These are phyloP conservation scores for Hippocampus abdominalis DNA, from an alignment of 2,113 vertebrate species.

Conservation along the genomic window DNA sequence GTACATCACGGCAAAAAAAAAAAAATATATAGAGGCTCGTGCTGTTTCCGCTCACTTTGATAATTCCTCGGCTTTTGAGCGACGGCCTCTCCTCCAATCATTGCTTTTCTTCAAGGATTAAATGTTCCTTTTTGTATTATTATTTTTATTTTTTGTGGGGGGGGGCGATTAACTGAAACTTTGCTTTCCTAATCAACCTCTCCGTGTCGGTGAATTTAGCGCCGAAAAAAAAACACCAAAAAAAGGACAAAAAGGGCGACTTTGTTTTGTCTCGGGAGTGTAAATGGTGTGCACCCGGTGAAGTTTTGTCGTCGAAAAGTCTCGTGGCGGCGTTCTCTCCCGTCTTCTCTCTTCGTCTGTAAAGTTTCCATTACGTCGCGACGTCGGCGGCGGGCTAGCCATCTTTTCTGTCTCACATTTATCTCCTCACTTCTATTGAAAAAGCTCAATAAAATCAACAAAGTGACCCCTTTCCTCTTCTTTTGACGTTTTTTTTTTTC, in stretches of 20 bases:
- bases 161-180: neutral
- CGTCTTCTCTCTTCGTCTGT: slow-evolving; percentile 54
- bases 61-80: slow-evolving; percentile 11
- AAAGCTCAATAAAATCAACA: slow-evolving; percentile 72
- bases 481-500: neutral
- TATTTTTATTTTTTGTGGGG: neutral
- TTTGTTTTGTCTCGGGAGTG: slow-evolving; percentile 66
- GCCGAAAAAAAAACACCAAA: slow-evolving; percentile 45
- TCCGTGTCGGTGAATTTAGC: slow-evolving; percentile 63
- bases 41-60: neutral
- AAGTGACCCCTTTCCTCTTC: slow-evolving; percentile 25
- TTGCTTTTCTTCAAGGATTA: slow-evolving; percentile 21
- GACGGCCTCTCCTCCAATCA: slow-evolving; percentile 28
- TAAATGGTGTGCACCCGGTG: slow-evolving; percentile 52
- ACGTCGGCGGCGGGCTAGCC: slow-evolving; percentile 50
- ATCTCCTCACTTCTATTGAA: slow-evolving; percentile 74
- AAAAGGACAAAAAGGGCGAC: slow-evolving; percentile 30
- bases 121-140: slow-evolving; percentile 4
- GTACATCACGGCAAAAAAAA: neutral
- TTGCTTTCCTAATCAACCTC: slow-evolving; percentile 39
- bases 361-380: slow-evolving; percentile 66
- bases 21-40: slow-evolving; percentile 29
- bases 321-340: neutral
- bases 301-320: slow-evolving; percentile 57
- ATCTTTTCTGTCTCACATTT: slow-evolving; percentile 63